phyloP scores from a whole-genome alignment of 2,888 invertebrate species.

The Mamestra brassicae region DNA sequence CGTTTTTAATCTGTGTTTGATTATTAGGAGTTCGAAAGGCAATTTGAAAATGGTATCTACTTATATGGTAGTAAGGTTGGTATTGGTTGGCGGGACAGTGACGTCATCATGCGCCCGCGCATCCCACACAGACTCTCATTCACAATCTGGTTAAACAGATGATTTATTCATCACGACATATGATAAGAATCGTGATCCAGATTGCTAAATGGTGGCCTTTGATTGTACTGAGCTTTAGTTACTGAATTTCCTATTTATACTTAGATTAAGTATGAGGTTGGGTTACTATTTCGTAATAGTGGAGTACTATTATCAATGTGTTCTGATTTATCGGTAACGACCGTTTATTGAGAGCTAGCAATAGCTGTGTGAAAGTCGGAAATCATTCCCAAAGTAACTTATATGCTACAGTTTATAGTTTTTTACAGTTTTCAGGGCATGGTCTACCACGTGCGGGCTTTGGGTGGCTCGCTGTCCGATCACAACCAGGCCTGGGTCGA shows the following conservation, averaged over 20 bases:
- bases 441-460: no score
- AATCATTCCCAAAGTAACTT: no score
- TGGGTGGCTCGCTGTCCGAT: no score
- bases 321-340: no score
- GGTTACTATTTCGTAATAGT: slow-evolving; percentile 39
- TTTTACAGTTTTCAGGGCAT: no score
- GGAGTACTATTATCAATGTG: background rate
- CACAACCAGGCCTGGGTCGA: no score
- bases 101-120: slow-evolving; percentile 82
- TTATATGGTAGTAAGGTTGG: slow-evolving; percentile 72
- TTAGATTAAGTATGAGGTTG: slow-evolving; percentile 45
- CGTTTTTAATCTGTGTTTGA: slow-evolving; percentile 18
- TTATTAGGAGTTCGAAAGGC: slow-evolving; percentile 55
- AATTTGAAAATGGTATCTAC: slow-evolving; percentile 72
- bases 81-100: slow-evolving; percentile 71
- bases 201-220: slow-evolving; percentile 73
- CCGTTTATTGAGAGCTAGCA: no score
- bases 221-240: slow-evolving; percentile 57
- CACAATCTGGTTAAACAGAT: slow-evolving; percentile 77
- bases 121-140: slow-evolving; percentile 82
- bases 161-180: slow-evolving; percentile 82
- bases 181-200: slow-evolving; percentile 74
- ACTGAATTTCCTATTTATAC: slow-evolving; percentile 54
- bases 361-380: no score
- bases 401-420: no score